These are phyloP conservation scores for Cetonia aurata DNA, from an alignment of 2,888 invertebrate genomes.

Conservation along the genomic window DNA sequence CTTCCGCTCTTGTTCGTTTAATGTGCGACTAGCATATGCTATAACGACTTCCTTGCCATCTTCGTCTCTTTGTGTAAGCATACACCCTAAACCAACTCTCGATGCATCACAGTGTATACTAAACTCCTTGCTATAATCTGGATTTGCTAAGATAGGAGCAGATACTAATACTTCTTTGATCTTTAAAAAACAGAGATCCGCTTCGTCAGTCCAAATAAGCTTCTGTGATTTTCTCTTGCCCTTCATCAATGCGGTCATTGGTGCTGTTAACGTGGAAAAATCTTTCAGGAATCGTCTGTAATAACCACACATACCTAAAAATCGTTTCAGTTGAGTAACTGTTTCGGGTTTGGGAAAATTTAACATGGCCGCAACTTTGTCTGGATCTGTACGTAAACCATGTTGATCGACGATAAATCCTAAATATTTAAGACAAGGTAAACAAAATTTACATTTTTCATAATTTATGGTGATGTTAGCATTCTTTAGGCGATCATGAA, in stretches of 20 bases:
- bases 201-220: constrained; percentile 49
- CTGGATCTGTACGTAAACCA: constrained; percentile 53
- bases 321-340: constrained; percentile 54
- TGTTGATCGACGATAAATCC: constrained; percentile 53
- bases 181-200: constrained; percentile 50
- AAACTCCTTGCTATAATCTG: constrained; percentile 54
- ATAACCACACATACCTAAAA: constrained; percentile 55
- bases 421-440: constrained; percentile 51
- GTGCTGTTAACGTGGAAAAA: constrained; percentile 53
- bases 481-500: constrained; percentile 43
- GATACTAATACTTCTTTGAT: constrained; percentile 53
- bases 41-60: constrained; percentile 52
- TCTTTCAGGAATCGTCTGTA: constrained; percentile 54
- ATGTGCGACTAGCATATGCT: constrained; percentile 53
- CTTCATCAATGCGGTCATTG: constrained; percentile 51
- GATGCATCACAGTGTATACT: constrained; percentile 55
- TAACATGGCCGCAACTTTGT: constrained; percentile 53
- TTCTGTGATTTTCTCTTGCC: constrained; percentile 49
- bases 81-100: constrained; percentile 50
- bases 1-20: constrained; percentile 53
- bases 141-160: constrained; percentile 50
- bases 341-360: constrained; percentile 52
- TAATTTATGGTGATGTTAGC: constrained; percentile 53
- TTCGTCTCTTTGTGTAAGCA: constrained; percentile 50
- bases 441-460: constrained; percentile 53